Percentiles rank a stretch among this genome's conserved stretches.
Conservation (phyloP, 2,888 invertebrate species). For the Leptopterna dolabrata region DNA sequence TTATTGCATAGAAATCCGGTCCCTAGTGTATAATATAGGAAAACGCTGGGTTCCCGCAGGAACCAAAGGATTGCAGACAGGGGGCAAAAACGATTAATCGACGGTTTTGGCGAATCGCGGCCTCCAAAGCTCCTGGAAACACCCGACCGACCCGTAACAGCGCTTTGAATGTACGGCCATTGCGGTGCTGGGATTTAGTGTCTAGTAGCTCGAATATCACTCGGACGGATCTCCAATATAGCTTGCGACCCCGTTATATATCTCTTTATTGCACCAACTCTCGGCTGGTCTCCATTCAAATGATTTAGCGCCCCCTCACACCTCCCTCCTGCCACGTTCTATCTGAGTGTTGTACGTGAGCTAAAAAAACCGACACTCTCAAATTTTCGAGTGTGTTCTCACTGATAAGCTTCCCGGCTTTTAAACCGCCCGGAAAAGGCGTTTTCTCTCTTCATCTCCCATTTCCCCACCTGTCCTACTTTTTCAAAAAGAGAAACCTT, state of each 20-base stretch:
- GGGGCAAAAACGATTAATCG: neutral
- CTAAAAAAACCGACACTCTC: neutral
- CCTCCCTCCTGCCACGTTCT: neutral
- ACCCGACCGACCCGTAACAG: neutral
- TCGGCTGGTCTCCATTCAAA: neutral
- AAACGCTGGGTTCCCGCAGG: too few relatives aligned
- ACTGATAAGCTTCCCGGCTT: neutral
- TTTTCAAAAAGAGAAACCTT: neutral
- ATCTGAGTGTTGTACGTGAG: neutral
- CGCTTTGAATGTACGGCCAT: neutral
- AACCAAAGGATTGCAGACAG: neutral
- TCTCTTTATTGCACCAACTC: slow-evolving; percentile 16
- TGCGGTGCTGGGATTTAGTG: slow-evolving; percentile 1
- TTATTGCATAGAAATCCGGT: too few relatives aligned
- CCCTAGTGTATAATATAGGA: too few relatives aligned
- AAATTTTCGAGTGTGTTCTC: neutral
- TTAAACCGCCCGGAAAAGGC: neutral
- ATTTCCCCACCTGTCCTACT: neutral
- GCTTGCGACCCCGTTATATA: slow-evolving; percentile 23
- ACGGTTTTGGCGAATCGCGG: neutral
- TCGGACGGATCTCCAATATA: slow-evolving; percentile 4
- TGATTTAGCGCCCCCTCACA: neutral
- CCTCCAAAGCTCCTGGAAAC: neutral
- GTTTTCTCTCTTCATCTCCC: neutral
- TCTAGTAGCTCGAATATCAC: slow-evolving; percentile 12